Evolutionary conservation across 1,140 invertebrate species (phyloP).

Genomic region (Vollenhovia emeryi): DNA sequence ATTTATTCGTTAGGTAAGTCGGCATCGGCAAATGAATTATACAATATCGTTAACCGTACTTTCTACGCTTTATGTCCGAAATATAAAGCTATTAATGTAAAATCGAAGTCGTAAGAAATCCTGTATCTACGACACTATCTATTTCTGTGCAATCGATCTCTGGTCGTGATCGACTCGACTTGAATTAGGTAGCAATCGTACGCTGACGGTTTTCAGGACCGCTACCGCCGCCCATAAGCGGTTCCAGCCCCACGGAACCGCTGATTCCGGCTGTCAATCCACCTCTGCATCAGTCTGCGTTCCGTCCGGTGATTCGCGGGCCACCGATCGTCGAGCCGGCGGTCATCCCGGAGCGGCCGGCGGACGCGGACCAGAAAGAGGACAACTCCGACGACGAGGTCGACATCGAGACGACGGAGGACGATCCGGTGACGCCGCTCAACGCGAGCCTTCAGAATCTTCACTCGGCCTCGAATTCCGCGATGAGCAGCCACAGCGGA

Average conservation of each 20-base stretch:
- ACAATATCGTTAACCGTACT: background rate
- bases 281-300: conserved; percentile 87
- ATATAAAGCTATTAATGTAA: background rate
- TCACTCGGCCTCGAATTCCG: conserved; percentile 77
- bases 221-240: conserved; percentile 77
- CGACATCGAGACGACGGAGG: conserved; percentile 83
- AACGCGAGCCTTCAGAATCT: conserved; percentile 74
- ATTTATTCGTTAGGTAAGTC: background rate
- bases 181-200: background rate
- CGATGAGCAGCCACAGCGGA: conserved; percentile 78
- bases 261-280: conserved; percentile 75
- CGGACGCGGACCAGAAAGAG: conserved; percentile 71
- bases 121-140: background rate
- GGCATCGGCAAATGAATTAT: background rate
- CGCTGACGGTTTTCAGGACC: conserved; percentile 69
- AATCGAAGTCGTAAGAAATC: background rate
- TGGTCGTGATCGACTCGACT: background rate
- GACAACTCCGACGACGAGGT: conserved; percentile 83
- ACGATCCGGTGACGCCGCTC: conserved; percentile 74
- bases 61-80: background rate
- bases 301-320: conserved; percentile 87
- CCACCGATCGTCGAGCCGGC: conserved; percentile 75
- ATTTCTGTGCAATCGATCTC: background rate
- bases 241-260: conserved; percentile 75
- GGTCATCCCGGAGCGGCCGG: conserved; percentile 60